Evolutionary conservation across 1,140 invertebrate species (phyloP).

Genomic region (Colletes gigas): DNA sequence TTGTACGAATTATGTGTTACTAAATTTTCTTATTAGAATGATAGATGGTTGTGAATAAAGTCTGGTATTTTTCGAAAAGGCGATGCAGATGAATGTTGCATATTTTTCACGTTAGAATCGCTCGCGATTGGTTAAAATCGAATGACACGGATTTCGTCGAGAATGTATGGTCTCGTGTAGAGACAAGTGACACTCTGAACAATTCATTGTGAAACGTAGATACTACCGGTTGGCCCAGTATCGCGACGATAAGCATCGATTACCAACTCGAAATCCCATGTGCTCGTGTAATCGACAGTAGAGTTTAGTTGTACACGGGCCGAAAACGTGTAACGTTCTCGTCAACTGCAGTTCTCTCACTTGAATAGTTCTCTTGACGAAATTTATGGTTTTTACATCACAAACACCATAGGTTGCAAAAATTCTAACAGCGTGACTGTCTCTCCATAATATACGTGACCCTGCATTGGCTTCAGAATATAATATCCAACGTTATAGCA

Average conservation of each 20-base stretch:
- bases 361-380: neutral
- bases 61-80: too few species aligned
- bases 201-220: slow-evolving; percentile 15
- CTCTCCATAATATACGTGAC: too few species aligned
- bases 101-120: neutral
- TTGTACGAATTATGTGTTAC: too few species aligned
- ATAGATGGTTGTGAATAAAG: too few species aligned
- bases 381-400: neutral
- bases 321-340: slow-evolving; percentile 8
- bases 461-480: too few species aligned
- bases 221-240: slow-evolving; percentile 1
- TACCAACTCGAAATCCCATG: slow-evolving; percentile 1
- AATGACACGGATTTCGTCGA: neutral
- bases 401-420: neutral
- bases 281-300: slow-evolving; percentile 13
- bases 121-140: neutral
- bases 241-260: slow-evolving; percentile 26
- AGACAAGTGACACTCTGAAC: neutral
- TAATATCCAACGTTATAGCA: neutral
- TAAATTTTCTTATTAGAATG: neutral
- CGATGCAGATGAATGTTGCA: too few species aligned
- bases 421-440: neutral
- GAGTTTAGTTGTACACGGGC: slow-evolving; percentile 1
- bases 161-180: neutral
- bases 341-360: neutral